Conservation (phyloP, 1,140 invertebrate genomes). For the Mactra quadrangularis region DNA sequence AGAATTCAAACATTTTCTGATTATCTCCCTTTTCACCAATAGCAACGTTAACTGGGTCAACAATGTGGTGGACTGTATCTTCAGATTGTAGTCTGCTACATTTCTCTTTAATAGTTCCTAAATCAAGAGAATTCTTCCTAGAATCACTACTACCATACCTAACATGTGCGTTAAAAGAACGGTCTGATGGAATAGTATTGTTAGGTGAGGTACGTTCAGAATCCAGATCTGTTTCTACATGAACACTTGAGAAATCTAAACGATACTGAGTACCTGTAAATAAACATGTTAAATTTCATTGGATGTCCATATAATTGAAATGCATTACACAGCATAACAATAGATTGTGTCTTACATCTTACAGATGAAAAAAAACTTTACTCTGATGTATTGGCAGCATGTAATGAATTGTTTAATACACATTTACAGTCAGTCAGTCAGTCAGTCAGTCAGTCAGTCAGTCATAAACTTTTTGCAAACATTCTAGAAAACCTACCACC, state of each 20-base stretch:
- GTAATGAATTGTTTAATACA: too few relatives aligned
- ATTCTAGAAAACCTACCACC: too few relatives aligned
- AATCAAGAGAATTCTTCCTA: constrained; percentile 48
- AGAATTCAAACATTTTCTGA: constrained; percentile 64
- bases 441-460: too few relatives aligned
- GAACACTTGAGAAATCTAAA: constrained; percentile 77
- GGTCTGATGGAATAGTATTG: background rate
- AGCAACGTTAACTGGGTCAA: background rate
- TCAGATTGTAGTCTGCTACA: constrained; percentile 32
- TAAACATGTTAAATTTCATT: too few relatives aligned
- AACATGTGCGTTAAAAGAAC: background rate
- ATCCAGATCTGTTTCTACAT: constrained; percentile 73
- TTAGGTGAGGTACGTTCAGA: constrained; percentile 6
- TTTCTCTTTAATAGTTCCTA: constrained; percentile 52
- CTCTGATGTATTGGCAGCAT: too few relatives aligned
- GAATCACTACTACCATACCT: constrained; percentile 23
- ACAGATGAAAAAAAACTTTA: too few relatives aligned
- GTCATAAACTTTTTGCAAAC: too few relatives aligned
- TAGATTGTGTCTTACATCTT: too few relatives aligned
- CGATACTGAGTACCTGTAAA: constrained; percentile 73
- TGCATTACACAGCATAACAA: too few relatives aligned
- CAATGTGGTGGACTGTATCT: background rate
- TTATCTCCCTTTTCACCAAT: constrained; percentile 33
- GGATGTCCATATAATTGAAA: too few relatives aligned
- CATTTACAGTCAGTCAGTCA: too few relatives aligned